These are phyloP conservation scores for Sinelater perroti DNA, from an alignment of 2,888 invertebrate species.

Conservation along the genomic window DNA sequence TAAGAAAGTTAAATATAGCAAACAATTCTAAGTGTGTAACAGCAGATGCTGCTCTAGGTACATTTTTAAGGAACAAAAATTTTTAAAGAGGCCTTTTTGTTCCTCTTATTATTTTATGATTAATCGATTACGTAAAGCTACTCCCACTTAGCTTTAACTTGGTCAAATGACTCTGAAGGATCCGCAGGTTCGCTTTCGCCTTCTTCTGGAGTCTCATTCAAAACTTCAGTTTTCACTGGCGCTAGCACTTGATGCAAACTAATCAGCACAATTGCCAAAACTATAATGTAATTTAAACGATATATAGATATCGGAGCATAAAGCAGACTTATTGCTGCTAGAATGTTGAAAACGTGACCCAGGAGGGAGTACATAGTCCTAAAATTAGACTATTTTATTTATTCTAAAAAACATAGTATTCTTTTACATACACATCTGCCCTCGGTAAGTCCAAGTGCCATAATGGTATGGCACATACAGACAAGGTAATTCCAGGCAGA, in stretches of 20 bases:
- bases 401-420: neutral
- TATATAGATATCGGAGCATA: constrained; percentile 70
- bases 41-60: too few relatives aligned
- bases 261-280: constrained; percentile 65
- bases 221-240: constrained; percentile 62
- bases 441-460: constrained; percentile 76
- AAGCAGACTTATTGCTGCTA: constrained; percentile 66
- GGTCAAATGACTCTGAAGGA: constrained; percentile 35
- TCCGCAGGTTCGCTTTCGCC: too few relatives aligned
- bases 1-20: too few relatives aligned
- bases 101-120: too few relatives aligned
- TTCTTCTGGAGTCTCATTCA: constrained; percentile 59
- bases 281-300: constrained; percentile 68
- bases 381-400: neutral
- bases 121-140: constrained; percentile 3
- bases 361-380: constrained; percentile 57
- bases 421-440: constrained; percentile 67
- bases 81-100: too few relatives aligned
- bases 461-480: constrained; percentile 68
- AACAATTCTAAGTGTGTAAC: too few relatives aligned
- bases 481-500: constrained; percentile 66
- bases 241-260: constrained; percentile 67
- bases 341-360: constrained; percentile 62
- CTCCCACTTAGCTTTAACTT: constrained; percentile 47
- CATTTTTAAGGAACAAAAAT: too few relatives aligned